Evolutionary conservation across 1,140 invertebrate genomes (phyloP), one percentile per base, ranked within the genome.

Genomic region (Drosophila saltans): DNA sequence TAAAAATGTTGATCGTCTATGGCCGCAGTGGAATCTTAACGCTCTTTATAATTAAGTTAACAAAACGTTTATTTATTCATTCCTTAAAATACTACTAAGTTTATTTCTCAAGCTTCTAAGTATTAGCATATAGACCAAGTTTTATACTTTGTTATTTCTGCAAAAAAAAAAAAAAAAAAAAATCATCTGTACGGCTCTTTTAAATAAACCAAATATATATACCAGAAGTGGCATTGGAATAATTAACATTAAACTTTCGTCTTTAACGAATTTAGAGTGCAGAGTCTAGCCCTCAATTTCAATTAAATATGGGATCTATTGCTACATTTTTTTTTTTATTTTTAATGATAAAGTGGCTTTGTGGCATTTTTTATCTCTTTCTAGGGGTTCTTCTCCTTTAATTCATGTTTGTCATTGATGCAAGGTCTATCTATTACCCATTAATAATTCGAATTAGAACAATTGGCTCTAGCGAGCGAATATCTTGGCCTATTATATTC

Each of bases 31-130:
- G 78, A 85, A 84, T 81, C 69, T 75, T 76, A 86, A 81, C 82
- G 83, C 67, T 78, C 72, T 81, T 86, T 88, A 80, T 79, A 69
- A 72, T 71, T 86, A 88, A 82, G 65, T 69, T 79, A 85, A 80
- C 57, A 83, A 80, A 78, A 73, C 75, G 40, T 78, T 88, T 86
- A 88, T 86, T 86, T 86, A 86, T 86, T 86, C 82, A 86, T 86
- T 86, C 82, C 82, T 86, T 86, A 86, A 85, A 88, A 83, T 86
- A 78, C 67, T 71, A 52, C 45, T 78, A 78, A 78, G 75, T 75
- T 66, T 45, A 45, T 43, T 63, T 78, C 75, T 71, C 75, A 78
- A 78, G 74, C 74, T 78, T 78, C 77, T 75, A 66, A 52, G 45
- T 52, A 43, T 77, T 77, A 78, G 75, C 74, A 78, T 70, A 78